A percentile compares a stretch with the other conserved stretches of the same genome.
Conservation (phyloP, 1,140 invertebrate genomes). For the Drosophila trapezifrons region DNA sequence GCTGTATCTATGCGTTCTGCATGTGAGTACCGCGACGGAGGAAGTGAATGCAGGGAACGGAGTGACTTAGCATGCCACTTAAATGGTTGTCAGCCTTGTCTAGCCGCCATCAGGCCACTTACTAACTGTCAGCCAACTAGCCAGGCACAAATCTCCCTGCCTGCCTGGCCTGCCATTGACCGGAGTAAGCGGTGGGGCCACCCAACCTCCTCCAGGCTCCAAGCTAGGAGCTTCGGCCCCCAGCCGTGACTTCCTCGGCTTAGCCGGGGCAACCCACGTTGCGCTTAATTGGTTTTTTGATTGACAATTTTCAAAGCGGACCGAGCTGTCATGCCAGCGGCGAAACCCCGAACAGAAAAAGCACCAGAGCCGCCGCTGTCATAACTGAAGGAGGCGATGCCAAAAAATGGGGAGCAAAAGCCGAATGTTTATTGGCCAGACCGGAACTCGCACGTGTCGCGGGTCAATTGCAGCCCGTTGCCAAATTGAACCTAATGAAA, state of each 20-base stretch:
- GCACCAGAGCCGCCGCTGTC: slow-evolving; percentile 37
- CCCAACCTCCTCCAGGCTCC: slow-evolving; percentile 1
- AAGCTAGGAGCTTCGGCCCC: background rate
- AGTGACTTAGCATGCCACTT: slow-evolving; percentile 49
- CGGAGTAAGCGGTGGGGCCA: slow-evolving; percentile 12
- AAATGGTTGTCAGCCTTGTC: slow-evolving; percentile 52
- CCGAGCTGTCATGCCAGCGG: slow-evolving; percentile 15
- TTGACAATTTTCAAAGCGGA: slow-evolving; percentile 77
- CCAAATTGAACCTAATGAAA: slow-evolving; percentile 46
- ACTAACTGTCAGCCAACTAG: slow-evolving; percentile 45
- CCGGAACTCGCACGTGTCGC: slow-evolving; percentile 22
- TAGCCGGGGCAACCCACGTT: slow-evolving; percentile 49
- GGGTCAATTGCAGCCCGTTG: slow-evolving; percentile 28
- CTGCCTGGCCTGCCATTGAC: slow-evolving; percentile 48
- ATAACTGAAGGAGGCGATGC: slow-evolving; percentile 60
- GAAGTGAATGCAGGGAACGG: background rate
- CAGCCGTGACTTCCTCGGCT: slow-evolving; percentile 21
- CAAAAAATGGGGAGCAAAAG: slow-evolving; percentile 27
- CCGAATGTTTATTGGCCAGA: slow-evolving; percentile 66
- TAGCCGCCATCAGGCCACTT: slow-evolving; percentile 47
- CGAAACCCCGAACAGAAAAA: slow-evolving; percentile 4
- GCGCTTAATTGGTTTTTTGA: slow-evolving; percentile 84
- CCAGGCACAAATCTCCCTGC: slow-evolving; percentile 39
- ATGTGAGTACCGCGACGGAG: slow-evolving; percentile 67
- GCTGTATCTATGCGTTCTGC: slow-evolving; percentile 79